A percentile compares a stretch with the other conserved stretches of the same genome.
These are phyloP conservation scores for Carassius gibelio DNA, from an alignment of 2,113 vertebrate genomes.

Conservation along the genomic window DNA sequence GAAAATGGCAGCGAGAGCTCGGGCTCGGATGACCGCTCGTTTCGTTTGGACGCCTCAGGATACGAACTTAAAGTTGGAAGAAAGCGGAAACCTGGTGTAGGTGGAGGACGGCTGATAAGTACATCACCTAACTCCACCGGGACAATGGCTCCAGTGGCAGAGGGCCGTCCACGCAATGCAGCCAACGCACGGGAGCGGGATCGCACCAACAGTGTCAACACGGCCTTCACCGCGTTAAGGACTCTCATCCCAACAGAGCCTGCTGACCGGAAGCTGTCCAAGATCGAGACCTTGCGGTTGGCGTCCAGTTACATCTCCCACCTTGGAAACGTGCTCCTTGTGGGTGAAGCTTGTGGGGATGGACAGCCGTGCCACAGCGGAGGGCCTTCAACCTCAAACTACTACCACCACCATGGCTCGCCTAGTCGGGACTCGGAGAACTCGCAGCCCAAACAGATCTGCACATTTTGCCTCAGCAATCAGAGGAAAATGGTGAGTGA, in stretches of 20 bases:
- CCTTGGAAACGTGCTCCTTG: constrained; percentile 84
- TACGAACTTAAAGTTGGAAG: constrained; percentile 75
- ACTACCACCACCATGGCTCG: constrained; percentile 74
- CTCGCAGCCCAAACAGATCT: constrained; percentile 85
- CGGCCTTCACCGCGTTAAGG: constrained; percentile 83
- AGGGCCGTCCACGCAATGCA: constrained; percentile 86
- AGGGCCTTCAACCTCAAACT: constrained; percentile 59
- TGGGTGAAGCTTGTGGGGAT: constrained; percentile 80
- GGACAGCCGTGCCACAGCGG: constrained; percentile 82
- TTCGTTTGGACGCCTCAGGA: constrained; percentile 70
- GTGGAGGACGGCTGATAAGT: constrained; percentile 51
- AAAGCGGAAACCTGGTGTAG: constrained; percentile 72
- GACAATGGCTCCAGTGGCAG: constrained; percentile 51
- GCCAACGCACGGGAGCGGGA: constrained; percentile 86
- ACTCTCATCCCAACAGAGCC: constrained; percentile 88
- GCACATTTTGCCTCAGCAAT: constrained; percentile 90
- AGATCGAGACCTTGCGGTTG: constrained; percentile 85
- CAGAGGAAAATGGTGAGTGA: constrained; percentile 83
- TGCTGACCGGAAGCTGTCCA: constrained; percentile 84
- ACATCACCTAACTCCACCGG: constrained; percentile 36
- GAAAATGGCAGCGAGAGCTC: constrained; percentile 91
- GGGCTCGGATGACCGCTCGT: constrained; percentile 84
- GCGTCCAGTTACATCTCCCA: constrained; percentile 89
- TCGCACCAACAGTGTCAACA: constrained; percentile 88
- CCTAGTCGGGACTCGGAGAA: constrained; percentile 68